Base-by-base conservation (phyloP, 2,888 invertebrate genomes). In the Ochropacha duplaris region DNA sequence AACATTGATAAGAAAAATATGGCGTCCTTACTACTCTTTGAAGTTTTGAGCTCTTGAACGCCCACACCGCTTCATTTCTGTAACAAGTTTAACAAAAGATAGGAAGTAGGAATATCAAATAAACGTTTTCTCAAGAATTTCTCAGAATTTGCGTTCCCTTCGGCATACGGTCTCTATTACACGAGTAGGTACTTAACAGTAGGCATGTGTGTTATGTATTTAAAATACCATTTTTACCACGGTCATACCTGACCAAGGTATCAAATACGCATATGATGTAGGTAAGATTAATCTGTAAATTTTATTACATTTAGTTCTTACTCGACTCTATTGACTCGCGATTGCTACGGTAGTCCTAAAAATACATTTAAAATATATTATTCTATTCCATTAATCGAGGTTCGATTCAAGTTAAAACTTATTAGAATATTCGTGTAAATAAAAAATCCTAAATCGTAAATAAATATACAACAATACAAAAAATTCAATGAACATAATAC, bases 41-140 rank as follows among this genome's bases (percentile, higher is more conserved):
- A 74, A 72, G 65, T 62, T 44, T 44, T 1, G 65, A 19, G 4
- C 52, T 34, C 59, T 69, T 67, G 63, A 64, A 72, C 72, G 69
- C 69, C 69, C 70, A 74, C 74, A 64, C 64, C 55, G 70, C 69
- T 63, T 62, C 63, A 64, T 64, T 68, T 64, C 59, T 62, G 71
- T 72, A 72, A 72, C 61, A 57, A 66, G 72, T 79, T 77, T 74
- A 28, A 28, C 11, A 31, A 31, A 31, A 31, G 11, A 31, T 31
- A 31, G 31, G 31, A 31, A 31, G 31, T 31, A 31, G 36, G n/a
- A 36, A 36, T 9, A 36, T 36, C n/a, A 81, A 76, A 78, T 76
- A 69, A 69, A 76, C 64, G 68, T 70, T 69, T 79, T 76, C 63
- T 76, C 67, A 75, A 74, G 68, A 63, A 65, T 62, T 86, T 84